These are phyloP conservation scores for Chloroceryle aenea DNA, from an alignment of 2,113 vertebrate species.

Conservation along the genomic window DNA sequence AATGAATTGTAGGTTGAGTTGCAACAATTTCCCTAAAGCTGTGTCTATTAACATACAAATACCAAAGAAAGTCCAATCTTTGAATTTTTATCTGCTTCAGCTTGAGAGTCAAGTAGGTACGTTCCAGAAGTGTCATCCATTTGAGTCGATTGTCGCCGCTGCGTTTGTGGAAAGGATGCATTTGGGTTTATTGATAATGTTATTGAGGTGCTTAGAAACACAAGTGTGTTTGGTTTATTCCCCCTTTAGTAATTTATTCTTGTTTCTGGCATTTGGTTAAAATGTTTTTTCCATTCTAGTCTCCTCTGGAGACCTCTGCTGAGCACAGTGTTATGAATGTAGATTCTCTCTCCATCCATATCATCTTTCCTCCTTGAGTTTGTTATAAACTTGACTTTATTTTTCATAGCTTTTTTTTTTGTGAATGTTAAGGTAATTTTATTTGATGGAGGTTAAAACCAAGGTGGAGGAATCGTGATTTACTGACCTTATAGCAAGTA, in stretches of 20 bases:
- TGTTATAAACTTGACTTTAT: background rate
- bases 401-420: background rate
- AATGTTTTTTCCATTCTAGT: background rate
- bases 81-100: constrained; percentile 53
- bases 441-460: background rate
- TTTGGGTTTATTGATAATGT: constrained; percentile 34
- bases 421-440: background rate
- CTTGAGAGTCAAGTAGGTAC: background rate
- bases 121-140: constrained; percentile 25
- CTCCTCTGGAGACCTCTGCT: background rate
- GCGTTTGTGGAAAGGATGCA: background rate
- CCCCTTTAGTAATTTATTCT: background rate
- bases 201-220: constrained; percentile 39
- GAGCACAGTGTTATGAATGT: background rate
- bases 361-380: background rate
- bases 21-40: constrained; percentile 47
- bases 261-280: background rate
- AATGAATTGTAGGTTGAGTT: constrained; percentile 5
- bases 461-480: background rate
- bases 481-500: background rate
- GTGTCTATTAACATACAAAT: constrained; percentile 44
- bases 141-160: background rate
- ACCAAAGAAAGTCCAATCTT: constrained; percentile 3
- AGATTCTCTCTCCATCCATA: background rate
- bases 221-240: background rate